Conservation (phyloP, 2,888 invertebrate genomes). For the Heliconius sara region DNA sequence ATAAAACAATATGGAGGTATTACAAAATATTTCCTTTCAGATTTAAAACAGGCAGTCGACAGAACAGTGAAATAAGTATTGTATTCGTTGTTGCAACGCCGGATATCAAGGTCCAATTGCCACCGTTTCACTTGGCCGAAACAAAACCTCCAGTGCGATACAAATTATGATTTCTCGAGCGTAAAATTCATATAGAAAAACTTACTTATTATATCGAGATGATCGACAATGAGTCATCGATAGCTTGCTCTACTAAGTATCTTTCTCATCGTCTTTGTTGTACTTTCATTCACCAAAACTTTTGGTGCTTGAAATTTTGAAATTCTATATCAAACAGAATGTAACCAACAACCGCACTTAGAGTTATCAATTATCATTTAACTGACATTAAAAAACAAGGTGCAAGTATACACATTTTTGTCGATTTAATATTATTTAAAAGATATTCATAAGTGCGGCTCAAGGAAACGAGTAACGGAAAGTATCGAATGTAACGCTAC, state of each 20-base stretch:
- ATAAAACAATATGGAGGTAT: slow-evolving; percentile 12
- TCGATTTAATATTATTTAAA: neutral
- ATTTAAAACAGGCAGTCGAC: slow-evolving; percentile 21
- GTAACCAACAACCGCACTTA: neutral
- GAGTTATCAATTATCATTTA: neutral
- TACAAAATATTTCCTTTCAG: slow-evolving; percentile 28
- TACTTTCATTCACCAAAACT: slow-evolving; percentile 32
- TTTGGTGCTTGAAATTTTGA: neutral
- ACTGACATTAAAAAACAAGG: neutral
- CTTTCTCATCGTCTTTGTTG: slow-evolving; percentile 22
- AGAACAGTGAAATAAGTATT: slow-evolving; percentile 39
- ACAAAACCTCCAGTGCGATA: slow-evolving; percentile 62
- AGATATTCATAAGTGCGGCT: neutral
- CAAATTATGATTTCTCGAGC: slow-evolving; percentile 51
- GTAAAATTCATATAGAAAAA: slow-evolving; percentile 51
- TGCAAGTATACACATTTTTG: neutral
- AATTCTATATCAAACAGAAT: neutral
- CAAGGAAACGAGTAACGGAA: neutral
- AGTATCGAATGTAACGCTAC: neutral
- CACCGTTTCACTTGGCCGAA: slow-evolving; percentile 75
- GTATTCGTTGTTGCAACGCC: slow-evolving; percentile 50
- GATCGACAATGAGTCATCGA: slow-evolving; percentile 41
- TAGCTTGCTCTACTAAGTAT: slow-evolving; percentile 22
- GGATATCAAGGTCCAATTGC: slow-evolving; percentile 82
- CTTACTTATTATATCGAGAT: slow-evolving; percentile 45